Evolutionary conservation across 2,888 invertebrate genomes (phyloP).

Genomic region (Rotaria magnacalcarata): DNA sequence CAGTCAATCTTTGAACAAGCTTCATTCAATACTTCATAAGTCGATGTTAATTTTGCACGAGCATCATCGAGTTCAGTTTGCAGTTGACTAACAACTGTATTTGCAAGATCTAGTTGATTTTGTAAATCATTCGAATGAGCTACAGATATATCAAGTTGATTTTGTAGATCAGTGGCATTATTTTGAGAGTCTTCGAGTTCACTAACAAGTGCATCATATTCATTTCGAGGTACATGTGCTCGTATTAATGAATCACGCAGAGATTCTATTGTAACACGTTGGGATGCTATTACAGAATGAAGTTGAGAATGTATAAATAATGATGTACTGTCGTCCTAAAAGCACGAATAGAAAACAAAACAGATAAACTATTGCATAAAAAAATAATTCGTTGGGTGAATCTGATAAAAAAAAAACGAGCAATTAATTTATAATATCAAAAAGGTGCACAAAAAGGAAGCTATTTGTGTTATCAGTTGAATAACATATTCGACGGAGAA

Average conservation of each 20-base stretch:
- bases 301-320: slow-evolving; percentile 15
- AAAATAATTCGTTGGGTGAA: too few species aligned
- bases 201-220: neutral
- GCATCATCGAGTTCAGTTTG: slow-evolving; percentile 18
- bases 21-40: neutral
- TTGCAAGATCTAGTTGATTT: neutral
- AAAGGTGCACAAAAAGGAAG: too few species aligned
- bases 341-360: neutral
- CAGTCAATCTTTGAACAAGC: neutral
- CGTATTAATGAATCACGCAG: neutral
- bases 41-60: neutral
- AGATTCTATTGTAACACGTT: neutral
- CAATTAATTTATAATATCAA: neutral
- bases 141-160: neutral
- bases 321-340: neutral
- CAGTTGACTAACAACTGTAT: neutral
- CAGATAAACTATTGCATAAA: too few species aligned
- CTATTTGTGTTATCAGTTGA: too few species aligned
- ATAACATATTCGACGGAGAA: too few species aligned
- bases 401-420: too few species aligned
- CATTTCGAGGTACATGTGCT: neutral
- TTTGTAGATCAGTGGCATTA: neutral
- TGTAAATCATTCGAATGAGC: neutral
- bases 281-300: neutral
- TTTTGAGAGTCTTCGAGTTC: neutral